A percentile compares a stretch with the other conserved stretches of the same genome.
Conservation (phyloP, 2,797 vertebrate genomes). For the Hylomyscus alleni region DNA sequence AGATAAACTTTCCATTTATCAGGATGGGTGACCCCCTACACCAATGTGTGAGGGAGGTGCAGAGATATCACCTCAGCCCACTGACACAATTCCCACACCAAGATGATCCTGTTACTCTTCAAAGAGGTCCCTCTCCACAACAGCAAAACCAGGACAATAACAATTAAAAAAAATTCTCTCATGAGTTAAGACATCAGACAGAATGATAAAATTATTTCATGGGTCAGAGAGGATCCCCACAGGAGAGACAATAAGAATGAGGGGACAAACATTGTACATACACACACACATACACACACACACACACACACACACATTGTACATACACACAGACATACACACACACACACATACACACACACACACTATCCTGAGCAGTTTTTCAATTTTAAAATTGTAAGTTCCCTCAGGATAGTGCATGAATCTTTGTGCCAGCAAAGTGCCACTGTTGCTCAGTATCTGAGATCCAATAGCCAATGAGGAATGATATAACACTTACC, state of each 20-base stretch:
- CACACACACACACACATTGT: too few relatives aligned
- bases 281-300: neutral
- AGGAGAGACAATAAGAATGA: neutral
- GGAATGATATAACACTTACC: neutral
- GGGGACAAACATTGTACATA: neutral
- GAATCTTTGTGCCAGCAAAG: neutral
- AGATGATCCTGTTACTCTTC: neutral
- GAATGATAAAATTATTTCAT: neutral
- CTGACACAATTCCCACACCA: neutral
- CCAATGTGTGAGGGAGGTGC: neutral
- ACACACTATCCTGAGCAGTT: neutral
- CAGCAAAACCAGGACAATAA: neutral
- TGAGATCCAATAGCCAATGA: constrained; percentile 19
- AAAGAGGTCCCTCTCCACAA: neutral
- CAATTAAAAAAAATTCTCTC: neutral
- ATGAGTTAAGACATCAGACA: neutral
- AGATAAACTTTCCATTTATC: neutral
- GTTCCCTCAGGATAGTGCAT: neutral
- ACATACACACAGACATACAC: neutral
- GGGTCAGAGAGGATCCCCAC: neutral
- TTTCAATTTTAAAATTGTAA: neutral
- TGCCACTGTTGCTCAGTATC: neutral
- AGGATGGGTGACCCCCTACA: neutral
- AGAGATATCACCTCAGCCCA: neutral
- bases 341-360: neutral